phyloP scores from a whole-genome alignment of 2,797 vertebrate genomes.

The Choloepus didactylus region DNA sequence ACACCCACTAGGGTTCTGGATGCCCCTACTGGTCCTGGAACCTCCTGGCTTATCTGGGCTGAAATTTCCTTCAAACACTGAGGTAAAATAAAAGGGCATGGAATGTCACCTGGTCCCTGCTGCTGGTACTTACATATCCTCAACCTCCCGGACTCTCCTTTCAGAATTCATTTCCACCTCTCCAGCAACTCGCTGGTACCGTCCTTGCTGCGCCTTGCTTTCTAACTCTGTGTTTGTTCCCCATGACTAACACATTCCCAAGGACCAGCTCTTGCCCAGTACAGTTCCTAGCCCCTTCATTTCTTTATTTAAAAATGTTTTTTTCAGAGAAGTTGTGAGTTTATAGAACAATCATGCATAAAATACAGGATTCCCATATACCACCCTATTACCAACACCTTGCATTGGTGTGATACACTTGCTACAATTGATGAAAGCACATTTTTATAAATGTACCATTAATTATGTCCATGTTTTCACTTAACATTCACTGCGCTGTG shows the following conservation, averaged over 20 bases:
- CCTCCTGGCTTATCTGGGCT: neutral
- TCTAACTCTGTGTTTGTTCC: neutral
- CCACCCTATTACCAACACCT: too few species aligned
- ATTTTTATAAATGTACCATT: too few species aligned
- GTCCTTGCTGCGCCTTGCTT: neutral
- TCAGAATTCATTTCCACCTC: neutral
- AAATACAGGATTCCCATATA: too few species aligned
- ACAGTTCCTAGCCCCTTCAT: neutral
- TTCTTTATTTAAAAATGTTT: neutral
- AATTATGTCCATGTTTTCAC: too few species aligned
- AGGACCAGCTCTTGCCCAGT: neutral
- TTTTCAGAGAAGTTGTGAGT: too few species aligned
- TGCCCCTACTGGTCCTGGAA: neutral
- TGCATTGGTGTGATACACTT: too few species aligned
- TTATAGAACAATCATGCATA: too few species aligned
- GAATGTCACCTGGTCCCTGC: neutral
- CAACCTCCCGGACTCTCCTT: neutral
- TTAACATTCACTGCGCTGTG: too few species aligned
- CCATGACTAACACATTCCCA: neutral
- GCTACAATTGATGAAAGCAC: too few species aligned
- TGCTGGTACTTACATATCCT: neutral
- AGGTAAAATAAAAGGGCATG: neutral
- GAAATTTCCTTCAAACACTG: constrained; percentile 30
- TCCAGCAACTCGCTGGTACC: neutral
- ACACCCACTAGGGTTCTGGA: neutral